These are phyloP conservation scores for Chaunax sp. DNA, from an alignment of 2,797 vertebrate genomes.

Conservation along the genomic window DNA sequence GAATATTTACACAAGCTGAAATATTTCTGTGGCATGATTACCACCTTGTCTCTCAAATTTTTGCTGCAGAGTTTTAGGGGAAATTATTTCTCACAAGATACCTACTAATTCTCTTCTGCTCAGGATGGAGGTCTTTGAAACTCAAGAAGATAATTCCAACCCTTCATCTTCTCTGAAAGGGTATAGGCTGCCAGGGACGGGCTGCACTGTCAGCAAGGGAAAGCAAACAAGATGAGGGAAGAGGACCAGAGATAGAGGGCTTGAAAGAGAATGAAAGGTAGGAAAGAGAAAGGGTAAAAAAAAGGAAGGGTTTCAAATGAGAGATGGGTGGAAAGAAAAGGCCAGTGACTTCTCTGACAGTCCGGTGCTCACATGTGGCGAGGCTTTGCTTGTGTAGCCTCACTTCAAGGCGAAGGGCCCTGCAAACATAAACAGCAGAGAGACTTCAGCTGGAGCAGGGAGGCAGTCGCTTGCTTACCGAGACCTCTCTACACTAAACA, in stretches of 20 bases:
- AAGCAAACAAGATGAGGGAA: slow-evolving; percentile 31
- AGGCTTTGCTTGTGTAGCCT: slow-evolving; percentile 81
- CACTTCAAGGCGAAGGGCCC: slow-evolving; percentile 82
- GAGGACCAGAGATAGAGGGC: slow-evolving; percentile 4
- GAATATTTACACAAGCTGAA: slow-evolving; percentile 58
- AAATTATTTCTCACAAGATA: slow-evolving; percentile 65
- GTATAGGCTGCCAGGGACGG: slow-evolving; percentile 41
- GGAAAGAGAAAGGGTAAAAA: slow-evolving; percentile 1
- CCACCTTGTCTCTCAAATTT: slow-evolving; percentile 48
- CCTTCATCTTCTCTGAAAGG: slow-evolving; percentile 53
- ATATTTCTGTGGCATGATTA: slow-evolving; percentile 69
- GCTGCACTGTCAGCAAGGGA: slow-evolving; percentile 37
- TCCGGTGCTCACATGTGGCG: slow-evolving; percentile 74
- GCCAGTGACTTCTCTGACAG: slow-evolving; percentile 48
- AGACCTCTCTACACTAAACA: slow-evolving; percentile 83
- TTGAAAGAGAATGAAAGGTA: slow-evolving; percentile 1
- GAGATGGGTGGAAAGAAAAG: slow-evolving; percentile 44
- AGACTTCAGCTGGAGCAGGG: slow-evolving; percentile 77
- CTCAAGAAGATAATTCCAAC: slow-evolving; percentile 63
- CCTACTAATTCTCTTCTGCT: slow-evolving; percentile 42
- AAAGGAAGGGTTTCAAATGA: slow-evolving; percentile 8
- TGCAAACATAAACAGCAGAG: slow-evolving; percentile 84
- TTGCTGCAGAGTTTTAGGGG: slow-evolving; percentile 20
- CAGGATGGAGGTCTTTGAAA: slow-evolving; percentile 62
- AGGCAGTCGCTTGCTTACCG: slow-evolving; percentile 77